Percentiles rank a stretch among this genome's conserved stretches.
Conservation (phyloP, 2,113 vertebrate species). For the Mohoua ochrocephala region DNA sequence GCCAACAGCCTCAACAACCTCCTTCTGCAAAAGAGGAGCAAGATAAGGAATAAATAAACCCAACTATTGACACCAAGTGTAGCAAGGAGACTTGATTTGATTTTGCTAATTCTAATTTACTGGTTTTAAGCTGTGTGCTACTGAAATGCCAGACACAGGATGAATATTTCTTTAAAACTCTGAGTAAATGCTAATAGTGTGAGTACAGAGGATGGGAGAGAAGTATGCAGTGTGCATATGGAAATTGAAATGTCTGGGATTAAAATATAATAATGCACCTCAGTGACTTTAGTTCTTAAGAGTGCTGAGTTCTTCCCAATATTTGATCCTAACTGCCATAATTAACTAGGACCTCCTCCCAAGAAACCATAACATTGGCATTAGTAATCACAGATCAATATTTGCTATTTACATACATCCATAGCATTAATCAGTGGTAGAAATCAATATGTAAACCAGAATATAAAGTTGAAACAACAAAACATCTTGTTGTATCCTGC, state of each 20-base stretch:
- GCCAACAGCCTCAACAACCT: background rate
- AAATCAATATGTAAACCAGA: background rate
- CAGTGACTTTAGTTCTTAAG: background rate
- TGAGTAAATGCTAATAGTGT: background rate
- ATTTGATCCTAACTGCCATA: background rate
- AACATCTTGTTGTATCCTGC: background rate
- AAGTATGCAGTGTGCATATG: background rate
- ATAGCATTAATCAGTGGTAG: background rate
- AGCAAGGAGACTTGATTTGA: background rate
- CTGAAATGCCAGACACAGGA: background rate
- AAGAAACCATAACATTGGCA: background rate
- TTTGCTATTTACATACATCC: background rate
- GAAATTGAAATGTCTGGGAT: background rate
- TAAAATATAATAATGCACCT: background rate
- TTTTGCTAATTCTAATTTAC: background rate
- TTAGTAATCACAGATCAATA: background rate
- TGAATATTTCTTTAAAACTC: background rate
- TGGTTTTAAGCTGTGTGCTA: background rate
- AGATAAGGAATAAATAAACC: background rate
- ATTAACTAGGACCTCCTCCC: background rate
- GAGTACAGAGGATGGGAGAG: background rate
- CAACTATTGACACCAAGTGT: background rate
- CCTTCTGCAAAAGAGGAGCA: background rate
- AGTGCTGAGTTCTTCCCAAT: background rate
- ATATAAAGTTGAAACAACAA: background rate